Conservation (phyloP, 2,888 invertebrate genomes). For the Euphydryas editha region DNA sequence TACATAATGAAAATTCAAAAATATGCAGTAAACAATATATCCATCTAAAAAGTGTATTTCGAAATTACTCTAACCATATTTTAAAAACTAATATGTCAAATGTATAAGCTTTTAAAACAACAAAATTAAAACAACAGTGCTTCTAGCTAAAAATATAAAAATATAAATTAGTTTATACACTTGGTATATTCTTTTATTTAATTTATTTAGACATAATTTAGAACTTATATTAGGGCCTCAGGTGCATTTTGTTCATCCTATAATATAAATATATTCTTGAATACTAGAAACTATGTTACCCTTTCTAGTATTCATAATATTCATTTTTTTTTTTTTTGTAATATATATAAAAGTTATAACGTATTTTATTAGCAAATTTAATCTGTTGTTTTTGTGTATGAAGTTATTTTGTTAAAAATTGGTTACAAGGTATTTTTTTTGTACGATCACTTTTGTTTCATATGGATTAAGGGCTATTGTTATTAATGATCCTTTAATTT, state of each 20-base stretch:
- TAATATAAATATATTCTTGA: background rate
- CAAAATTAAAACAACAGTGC: too few relatives aligned
- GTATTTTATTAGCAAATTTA: constrained; percentile 20
- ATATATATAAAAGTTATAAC: constrained; percentile 6
- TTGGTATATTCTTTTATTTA: too few relatives aligned
- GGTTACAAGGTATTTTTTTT: constrained; percentile 11
- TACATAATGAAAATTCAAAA: background rate
- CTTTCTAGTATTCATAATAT: constrained; percentile 3
- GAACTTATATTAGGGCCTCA: background rate
- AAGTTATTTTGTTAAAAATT: constrained; percentile 20
- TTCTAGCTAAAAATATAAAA: too few relatives aligned
- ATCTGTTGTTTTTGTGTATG: constrained; percentile 21
- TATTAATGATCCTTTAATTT: too few relatives aligned
- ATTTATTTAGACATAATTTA: too few relatives aligned
- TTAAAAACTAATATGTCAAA: background rate
- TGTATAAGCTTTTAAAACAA: background rate
- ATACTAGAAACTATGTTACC: background rate
- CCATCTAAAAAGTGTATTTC: background rate
- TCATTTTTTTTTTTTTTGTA: background rate
- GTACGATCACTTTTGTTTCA: too few relatives aligned
- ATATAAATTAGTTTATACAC: too few relatives aligned
- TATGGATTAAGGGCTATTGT: too few relatives aligned
- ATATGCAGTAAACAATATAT: background rate
- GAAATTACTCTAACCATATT: background rate
- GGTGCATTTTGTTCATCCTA: background rate